Evolutionary conservation across 2,113 vertebrate genomes (phyloP), one percentile per base, ranked within the genome.

Genomic region (Hippocampus guttulatus): DNA sequence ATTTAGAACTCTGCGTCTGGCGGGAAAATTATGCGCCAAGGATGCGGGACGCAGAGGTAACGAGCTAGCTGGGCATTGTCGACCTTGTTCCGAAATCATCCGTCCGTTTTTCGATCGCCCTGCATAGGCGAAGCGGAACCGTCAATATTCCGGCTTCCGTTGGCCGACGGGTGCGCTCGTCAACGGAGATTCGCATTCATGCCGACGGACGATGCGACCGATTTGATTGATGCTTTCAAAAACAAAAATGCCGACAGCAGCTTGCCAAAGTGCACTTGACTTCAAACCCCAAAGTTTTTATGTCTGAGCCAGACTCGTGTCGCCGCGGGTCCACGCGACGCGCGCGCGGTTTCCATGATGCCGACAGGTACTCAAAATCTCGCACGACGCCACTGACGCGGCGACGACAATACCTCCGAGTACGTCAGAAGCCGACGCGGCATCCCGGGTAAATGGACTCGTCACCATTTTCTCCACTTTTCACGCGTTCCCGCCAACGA

Each of bases 401-500:
- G n/a, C 8, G 43, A 38, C 41, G 51, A 51, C 18, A 25, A 70
- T 72, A 11, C 12, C 71, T 43, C 61, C 60, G 30, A 71, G 21
- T 43, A 12, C 62, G 5, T 5, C 40, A 43, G 2, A 41, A 43
- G 25, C 64, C 67, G 10, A 55, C 20, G 25, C 52, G 67, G 20
- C n/a, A 43, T 57, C 40, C 55, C 0, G 10, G 38, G 41, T 54
- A 75, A 75, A 75, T 52, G n/a, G 33, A 69, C 67, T 60, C 54
- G 21, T 33, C 69, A 55, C n/a, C 60, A 62, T 73, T 74, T 70
- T 51, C 68, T 74, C n/a, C 55, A 58, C 10, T 77, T 66, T 73
- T 67, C n/a, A 62, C 47, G 75, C 66, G 73, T 81, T 78, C 79
- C 70, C 73, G 67, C 71, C 69, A 69, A 76, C 77, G 69, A 67